Evolutionary conservation across 37 sponge, comb jelly and placozoan species (phyloP).

Genomic region (Chondrilla cf. caribensis): DNA sequence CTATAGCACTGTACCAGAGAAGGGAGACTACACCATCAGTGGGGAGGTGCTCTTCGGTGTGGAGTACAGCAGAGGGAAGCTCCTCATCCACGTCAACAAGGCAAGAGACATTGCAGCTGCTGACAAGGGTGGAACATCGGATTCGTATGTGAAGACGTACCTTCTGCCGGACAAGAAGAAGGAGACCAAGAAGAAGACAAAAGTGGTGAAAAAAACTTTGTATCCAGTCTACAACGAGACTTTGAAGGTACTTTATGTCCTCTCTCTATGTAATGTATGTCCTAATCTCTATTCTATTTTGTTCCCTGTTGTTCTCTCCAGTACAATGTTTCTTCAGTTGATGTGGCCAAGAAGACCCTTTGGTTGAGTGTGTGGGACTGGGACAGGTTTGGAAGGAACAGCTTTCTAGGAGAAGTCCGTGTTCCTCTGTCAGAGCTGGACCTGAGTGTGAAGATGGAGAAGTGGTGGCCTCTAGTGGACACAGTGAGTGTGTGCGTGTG

Average conservation of each 20-base stretch:
- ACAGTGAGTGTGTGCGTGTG: slow-evolving; percentile 19
- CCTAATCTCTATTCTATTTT: no score
- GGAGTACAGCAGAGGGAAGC: slow-evolving; percentile 23
- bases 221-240: slow-evolving; percentile 63
- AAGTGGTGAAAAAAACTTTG: slow-evolving; percentile 40
- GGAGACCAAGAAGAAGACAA: slow-evolving; percentile 41
- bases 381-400: slow-evolving; percentile 42
- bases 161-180: slow-evolving; percentile 48
- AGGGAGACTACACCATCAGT: slow-evolving; percentile 48
- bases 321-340: slow-evolving; percentile 33
- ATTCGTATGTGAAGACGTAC: slow-evolving; percentile 71
- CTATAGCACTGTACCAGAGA: slow-evolving; percentile 41
- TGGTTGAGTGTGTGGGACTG: slow-evolving; percentile 61
- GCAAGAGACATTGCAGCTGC: slow-evolving; percentile 54
- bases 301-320: slow-evolving; percentile 16
- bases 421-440: slow-evolving; percentile 47
- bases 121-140: slow-evolving; percentile 40
- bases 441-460: slow-evolving; percentile 33
- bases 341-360: slow-evolving; percentile 37
- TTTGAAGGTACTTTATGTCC: slow-evolving; percentile 43
- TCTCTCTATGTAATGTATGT: no score
- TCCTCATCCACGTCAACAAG: slow-evolving; percentile 32
- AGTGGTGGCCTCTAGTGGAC: slow-evolving; percentile 53
- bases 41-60: slow-evolving; percentile 33
- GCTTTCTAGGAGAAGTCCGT: slow-evolving; percentile 56